phyloP scores from a whole-genome alignment of 2,113 vertebrate species.

The Lamprologus sp. region DNA sequence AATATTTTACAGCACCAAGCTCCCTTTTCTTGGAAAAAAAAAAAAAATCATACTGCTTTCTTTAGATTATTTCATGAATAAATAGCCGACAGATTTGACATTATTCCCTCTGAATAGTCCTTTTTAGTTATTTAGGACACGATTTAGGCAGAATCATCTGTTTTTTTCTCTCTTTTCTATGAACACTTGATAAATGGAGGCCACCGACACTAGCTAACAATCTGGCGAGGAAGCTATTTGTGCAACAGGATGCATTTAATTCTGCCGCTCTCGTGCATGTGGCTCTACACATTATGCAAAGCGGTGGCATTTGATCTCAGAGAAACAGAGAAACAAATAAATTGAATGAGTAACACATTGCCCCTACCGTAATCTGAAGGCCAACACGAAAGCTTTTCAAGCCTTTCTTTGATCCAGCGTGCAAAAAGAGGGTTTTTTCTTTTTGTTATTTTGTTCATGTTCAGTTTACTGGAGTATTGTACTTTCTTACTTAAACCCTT shows the following conservation, averaged over 20 bases:
- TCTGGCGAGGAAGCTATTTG: slow-evolving; percentile 4
- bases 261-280: background rate
- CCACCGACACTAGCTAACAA: background rate
- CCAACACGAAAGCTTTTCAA: background rate
- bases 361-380: slow-evolving; percentile 4
- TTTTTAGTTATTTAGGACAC: slow-evolving; percentile 1
- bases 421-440: background rate
- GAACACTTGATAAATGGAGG: slow-evolving; percentile 25
- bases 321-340: background rate
- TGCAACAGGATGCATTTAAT: slow-evolving; percentile 9
- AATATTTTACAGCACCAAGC: background rate
- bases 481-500: background rate
- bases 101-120: background rate
- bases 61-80: background rate
- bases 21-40: background rate
- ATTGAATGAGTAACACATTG: background rate
- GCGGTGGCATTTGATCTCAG: slow-evolving; percentile 8
- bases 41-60: background rate
- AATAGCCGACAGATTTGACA: background rate
- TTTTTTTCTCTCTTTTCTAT: background rate
- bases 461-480: background rate
- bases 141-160: background rate
- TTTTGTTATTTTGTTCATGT: background rate
- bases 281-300: slow-evolving; percentile 28
- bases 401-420: background rate